A percentile compares a stretch with the other conserved stretches of the same genome.
phyloP scores from a whole-genome alignment of 2,888 invertebrate species.

The Xanthia icteritia region DNA sequence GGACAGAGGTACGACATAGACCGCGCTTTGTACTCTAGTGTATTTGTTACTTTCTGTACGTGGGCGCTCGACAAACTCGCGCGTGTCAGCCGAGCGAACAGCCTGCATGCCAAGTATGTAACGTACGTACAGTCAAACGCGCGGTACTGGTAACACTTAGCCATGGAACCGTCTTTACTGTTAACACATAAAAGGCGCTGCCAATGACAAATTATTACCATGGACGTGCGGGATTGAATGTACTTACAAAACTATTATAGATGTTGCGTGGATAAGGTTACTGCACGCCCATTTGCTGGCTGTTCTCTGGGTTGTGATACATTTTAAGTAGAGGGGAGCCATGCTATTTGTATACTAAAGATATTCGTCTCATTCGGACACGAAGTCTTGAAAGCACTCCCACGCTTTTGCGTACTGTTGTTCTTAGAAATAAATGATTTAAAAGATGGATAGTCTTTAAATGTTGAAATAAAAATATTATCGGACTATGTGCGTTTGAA shows the following conservation, averaged over 20 bases:
- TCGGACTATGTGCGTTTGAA: constrained; percentile 53
- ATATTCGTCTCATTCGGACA: constrained; percentile 44
- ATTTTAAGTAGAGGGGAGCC: constrained; percentile 30
- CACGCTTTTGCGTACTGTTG: constrained; percentile 43
- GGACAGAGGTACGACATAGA: constrained; percentile 91
- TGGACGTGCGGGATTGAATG: constrained; percentile 9
- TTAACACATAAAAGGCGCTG: background rate
- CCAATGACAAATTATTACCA: background rate
- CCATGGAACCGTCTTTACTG: background rate
- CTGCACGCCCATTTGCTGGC: constrained; percentile 18
- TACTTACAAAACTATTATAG: constrained; percentile 2
- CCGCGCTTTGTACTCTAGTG: constrained; percentile 45
- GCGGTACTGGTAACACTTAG: background rate
- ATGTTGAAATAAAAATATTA: constrained; percentile 61
- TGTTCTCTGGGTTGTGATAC: constrained; percentile 35
- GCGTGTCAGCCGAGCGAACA: constrained; percentile 10
- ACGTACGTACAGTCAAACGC: constrained; percentile 7
- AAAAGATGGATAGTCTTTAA: constrained; percentile 43
- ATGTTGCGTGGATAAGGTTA: constrained; percentile 5
- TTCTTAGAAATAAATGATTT: constrained; percentile 51
- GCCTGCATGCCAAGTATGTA: background rate
- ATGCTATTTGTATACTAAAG: constrained; percentile 32
- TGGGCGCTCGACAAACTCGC: constrained; percentile 60
- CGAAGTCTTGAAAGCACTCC: constrained; percentile 29
- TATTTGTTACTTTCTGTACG: constrained; percentile 12